Conservation (phyloP, 2,113 vertebrate species). For the Willisornis vidua region DNA sequence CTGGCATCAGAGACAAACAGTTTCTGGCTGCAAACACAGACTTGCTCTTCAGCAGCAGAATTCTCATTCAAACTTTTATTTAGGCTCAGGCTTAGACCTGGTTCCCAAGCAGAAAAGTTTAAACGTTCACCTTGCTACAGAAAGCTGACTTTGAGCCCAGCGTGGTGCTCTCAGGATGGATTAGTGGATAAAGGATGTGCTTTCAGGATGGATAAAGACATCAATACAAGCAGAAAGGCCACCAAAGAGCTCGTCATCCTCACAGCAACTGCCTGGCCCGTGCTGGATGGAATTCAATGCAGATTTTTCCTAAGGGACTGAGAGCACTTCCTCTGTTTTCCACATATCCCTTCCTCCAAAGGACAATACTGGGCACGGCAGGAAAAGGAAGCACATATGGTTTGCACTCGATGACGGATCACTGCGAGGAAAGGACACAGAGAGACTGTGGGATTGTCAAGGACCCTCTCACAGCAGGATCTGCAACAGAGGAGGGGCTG, state of each 20-base stretch:
- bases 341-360: not conserved
- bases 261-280: not conserved
- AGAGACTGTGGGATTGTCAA: not conserved
- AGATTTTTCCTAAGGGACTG: not conserved
- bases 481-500: not conserved
- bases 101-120: not conserved
- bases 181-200: not conserved
- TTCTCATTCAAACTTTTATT: not conserved
- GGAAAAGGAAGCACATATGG: conserved; percentile 20
- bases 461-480: not conserved
- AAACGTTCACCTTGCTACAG: not conserved
- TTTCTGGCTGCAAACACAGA: not conserved
- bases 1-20: not conserved
- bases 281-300: not conserved
- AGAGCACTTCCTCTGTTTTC: conserved; percentile 24
- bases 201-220: not conserved
- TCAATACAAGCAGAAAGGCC: not conserved
- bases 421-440: not conserved
- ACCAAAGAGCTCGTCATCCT: accelerated
- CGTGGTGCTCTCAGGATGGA: not conserved
- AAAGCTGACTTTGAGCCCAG: not conserved
- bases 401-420: not conserved
- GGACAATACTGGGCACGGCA: not conserved
- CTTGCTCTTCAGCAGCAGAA: not conserved
- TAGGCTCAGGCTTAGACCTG: not conserved